Evolutionary conservation across 2,888 invertebrate species (phyloP), one percentile per base, ranked within the genome.

Genomic region (Caenorhabditis drosophilae): DNA sequence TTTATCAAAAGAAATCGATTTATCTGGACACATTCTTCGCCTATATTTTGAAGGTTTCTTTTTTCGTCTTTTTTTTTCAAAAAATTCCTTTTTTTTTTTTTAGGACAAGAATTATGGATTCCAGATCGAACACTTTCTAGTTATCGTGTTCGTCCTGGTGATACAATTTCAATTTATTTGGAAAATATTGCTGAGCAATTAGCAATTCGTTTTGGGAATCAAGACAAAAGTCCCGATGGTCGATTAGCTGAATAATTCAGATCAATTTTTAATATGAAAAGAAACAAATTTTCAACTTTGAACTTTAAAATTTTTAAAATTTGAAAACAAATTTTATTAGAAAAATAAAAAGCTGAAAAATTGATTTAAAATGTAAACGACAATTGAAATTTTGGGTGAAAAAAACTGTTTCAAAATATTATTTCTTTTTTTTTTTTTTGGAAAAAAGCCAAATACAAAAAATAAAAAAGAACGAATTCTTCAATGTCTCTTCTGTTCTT

Each of bases 91-190:
- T 20, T 16, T n/a, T 47, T 34, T 23, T 34, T 44, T 57, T 27
- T 45, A 64, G 66, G 66, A n/a, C 66, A 66, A 57, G 66, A 66
- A 31, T 49, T 66, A 16, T 66, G 66, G 66, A 66, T 59, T 18
- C 66, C 66, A 4, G 66, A 66, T 36, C 38, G 66, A 2, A 66
- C 66, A n/a, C 46, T 66, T 1, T 58, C 66, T 0, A 66, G 66
- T 41, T 66, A 66, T 27, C 60, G 56, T 4, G 66, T 66, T 18
- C 60, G 60, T 34, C 56, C 66, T 1, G 56, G 60, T 7, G 66
- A 66, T 41, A 66, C 66, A 15, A 60, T 66, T 2, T 42, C 53
- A 18, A 47, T 66, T 44, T 66, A 60, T 41, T 40, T 66, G 40
- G 66, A 66, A 31, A 64, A 64, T 26, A 64, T 64, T 42, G 64